Base-by-base conservation (phyloP, 1,140 invertebrate species). In the Aphaenogaster rudis region DNA sequence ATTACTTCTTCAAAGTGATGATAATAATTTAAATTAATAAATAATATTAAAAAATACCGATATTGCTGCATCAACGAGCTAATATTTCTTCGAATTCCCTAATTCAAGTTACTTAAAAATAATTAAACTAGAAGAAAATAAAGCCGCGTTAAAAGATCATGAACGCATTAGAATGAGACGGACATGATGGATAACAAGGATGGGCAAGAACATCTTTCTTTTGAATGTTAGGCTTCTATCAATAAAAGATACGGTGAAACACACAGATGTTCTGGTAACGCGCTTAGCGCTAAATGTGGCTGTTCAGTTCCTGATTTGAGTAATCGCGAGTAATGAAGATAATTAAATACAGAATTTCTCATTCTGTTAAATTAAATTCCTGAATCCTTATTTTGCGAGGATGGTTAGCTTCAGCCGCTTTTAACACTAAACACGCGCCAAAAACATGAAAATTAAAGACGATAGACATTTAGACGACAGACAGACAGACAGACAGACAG, bases 401-500 rank as follows among this genome's bases (percentile, higher is more conserved):
- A 59, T 33, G 52, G 11, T 15, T 15, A n/a, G 28, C 4, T 17
- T 39, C 21, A 45, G 79, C 39, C 54, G 8, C 45, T 48, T 61
- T 74, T 21, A 74, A 21, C 33, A 28, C 42, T 36, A 48, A 82
- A 82, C 17, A 42, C 42, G 54, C 28, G 9, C 4, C 54, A 39
- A 85, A 69, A 81, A 82, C 59, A n/a, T 72, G n/a, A 92, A 66
- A 17, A 86, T 50, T 39, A 71, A n/a, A 59, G 52, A 72, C 63
- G 17, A 54, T 15, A 80, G 81, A 79, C 17, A 90, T 63, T 72
- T 48, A 90, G 57, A 90, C 89, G 82, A 90, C 88, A 80, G 89
- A 88, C 54, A 90, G 81, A 94, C 91, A 69, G 66, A 69, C 66
- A 69, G 76, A 77, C 59, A 78, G 90, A 90, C 86, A 87, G 89